These are phyloP conservation scores for Gobiocypris rarus DNA, from an alignment of 2,113 vertebrate species.

Conservation along the genomic window DNA sequence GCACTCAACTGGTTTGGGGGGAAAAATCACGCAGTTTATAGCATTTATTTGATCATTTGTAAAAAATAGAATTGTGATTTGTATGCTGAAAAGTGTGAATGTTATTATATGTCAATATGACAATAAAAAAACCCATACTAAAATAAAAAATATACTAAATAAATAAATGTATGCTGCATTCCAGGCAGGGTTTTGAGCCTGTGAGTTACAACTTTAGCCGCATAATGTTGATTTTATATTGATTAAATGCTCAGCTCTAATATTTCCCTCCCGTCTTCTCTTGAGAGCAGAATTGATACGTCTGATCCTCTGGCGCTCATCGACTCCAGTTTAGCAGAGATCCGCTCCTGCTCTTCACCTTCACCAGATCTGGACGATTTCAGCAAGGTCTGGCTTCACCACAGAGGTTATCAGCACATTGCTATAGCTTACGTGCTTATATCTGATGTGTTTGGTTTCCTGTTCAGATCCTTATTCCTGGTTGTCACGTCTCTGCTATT, in stretches of 20 bases:
- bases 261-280: not conserved
- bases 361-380: constrained; percentile 43
- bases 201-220: not conserved
- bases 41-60: no score
- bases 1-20: no score
- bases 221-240: not conserved
- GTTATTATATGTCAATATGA: no score
- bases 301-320: constrained; percentile 48
- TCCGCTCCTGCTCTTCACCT: not conserved
- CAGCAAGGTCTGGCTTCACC: constrained; percentile 34
- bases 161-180: no score
- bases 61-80: no score
- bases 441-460: not conserved
- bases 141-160: no score
- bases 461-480: constrained; percentile 37
- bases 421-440: not conserved
- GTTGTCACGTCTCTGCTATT: not conserved
- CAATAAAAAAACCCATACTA: no score
- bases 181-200: no score
- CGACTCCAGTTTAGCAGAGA: constrained; percentile 37
- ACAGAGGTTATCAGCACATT: not conserved
- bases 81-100: no score
- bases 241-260: not conserved
- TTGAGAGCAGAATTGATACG: constrained; percentile 33
- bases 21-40: no score